Conservation (phyloP, 1,140 invertebrate species). For the Caenorhabditis inopinata region DNA sequence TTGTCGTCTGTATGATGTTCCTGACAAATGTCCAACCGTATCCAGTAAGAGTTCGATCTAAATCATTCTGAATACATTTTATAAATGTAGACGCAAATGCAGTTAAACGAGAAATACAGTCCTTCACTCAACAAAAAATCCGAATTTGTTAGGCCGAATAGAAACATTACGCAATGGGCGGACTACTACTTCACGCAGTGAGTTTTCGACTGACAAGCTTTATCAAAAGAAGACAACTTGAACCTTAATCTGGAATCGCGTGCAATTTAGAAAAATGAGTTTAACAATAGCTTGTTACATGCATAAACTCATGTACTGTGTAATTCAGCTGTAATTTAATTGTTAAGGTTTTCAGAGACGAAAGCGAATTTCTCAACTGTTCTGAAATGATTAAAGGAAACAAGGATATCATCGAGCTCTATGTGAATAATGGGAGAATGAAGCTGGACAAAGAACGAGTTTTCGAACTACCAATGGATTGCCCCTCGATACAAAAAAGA, state of each 20-base stretch:
- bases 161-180: slow-evolving; percentile 3
- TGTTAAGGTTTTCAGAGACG: not conserved
- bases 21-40: not conserved
- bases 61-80: too few relatives aligned
- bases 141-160: too few relatives aligned
- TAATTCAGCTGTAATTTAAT: too few relatives aligned
- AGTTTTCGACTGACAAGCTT: not conserved
- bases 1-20: not conserved
- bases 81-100: too few relatives aligned
- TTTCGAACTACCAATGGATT: slow-evolving; percentile 21
- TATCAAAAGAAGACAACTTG: not conserved
- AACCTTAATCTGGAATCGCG: too few relatives aligned
- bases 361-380: slow-evolving; percentile 13
- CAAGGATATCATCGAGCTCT: not conserved
- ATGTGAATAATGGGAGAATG: slow-evolving; percentile 23
- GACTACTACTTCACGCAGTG: slow-evolving; percentile 11
- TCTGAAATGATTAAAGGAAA: slow-evolving; percentile 15
- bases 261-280: too few relatives aligned
- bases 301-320: too few relatives aligned
- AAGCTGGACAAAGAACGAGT: not conserved
- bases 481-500: not conserved
- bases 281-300: too few relatives aligned
- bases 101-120: not conserved
- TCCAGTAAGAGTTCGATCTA: not conserved
- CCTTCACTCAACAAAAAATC: not conserved